phyloP scores from a whole-genome alignment of 64 coral and sea anemone genomes.

The Stichodactyla helianthus region DNA sequence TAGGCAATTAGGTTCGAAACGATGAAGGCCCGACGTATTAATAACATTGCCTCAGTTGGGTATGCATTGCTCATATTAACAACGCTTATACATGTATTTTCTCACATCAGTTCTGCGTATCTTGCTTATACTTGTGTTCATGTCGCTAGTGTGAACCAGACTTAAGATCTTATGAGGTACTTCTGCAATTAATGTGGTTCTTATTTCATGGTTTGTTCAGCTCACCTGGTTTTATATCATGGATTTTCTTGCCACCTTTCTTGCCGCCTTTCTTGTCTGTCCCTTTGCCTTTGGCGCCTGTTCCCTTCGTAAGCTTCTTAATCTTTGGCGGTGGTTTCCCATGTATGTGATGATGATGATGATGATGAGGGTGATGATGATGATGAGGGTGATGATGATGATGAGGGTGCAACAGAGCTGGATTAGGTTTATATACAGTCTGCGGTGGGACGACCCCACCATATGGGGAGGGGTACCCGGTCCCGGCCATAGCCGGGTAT shows the following conservation, averaged over 20 bases:
- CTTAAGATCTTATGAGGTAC: too few species aligned
- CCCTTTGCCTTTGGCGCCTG: neutral
- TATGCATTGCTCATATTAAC: too few species aligned
- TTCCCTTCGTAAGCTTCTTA: slow-evolving; percentile 26
- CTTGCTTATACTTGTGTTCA: too few species aligned
- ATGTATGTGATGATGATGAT: slow-evolving; percentile 1
- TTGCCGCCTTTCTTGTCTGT: neutral
- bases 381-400: neutral
- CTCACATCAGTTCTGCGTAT: too few species aligned
- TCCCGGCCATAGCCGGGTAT: neutral
- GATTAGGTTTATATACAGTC: neutral
- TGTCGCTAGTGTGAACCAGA: too few species aligned
- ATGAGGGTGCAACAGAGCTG: neutral
- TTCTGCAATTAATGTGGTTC: too few species aligned
- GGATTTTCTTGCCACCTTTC: slow-evolving; percentile 2
- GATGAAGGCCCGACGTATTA: too few species aligned
- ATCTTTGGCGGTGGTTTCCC: neutral
- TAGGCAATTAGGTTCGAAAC: too few species aligned
- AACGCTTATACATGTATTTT: too few species aligned
- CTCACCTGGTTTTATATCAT: neutral
- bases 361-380: neutral
- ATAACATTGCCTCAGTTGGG: too few species aligned
- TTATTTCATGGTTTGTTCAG: neutral
- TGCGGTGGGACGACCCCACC: slow-evolving; percentile 6
- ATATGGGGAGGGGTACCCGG: slow-evolving; percentile 7